Evolutionary conservation across 2,888 invertebrate genomes (phyloP), one percentile per base, ranked within the genome.

Genomic region (Andricus quercusramuli): DNA sequence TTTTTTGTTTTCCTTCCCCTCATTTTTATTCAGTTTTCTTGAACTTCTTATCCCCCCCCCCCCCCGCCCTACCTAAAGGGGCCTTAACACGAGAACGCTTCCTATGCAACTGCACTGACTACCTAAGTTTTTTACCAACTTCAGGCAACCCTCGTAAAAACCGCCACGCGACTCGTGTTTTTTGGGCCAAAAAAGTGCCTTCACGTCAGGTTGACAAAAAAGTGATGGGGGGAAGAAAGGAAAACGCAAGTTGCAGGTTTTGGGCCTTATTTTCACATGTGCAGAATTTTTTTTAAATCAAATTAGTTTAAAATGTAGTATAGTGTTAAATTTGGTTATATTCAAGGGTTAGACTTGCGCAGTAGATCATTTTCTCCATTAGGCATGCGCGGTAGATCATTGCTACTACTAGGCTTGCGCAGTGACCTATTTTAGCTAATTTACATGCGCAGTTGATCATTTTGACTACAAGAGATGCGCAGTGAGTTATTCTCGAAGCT

Each of bases 131-230:
- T 85, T 86, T 84, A 79, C 78, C 78, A 78, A 37, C 44, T 25
- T 82, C 68, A 59, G 66, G 78, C 78, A 83, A 80, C 78, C 79
- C 85, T 81, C 83, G 80, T 84, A 86, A 86, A 90, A 89, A 87
- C 85, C 84, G 90, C 90, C 90, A 91, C 90, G 90, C 90, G 90
- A 88, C 89, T 84, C 22, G 15, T 68, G 68, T 44, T 68, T 68
- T 68, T 68, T 68, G 68, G 51, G 51, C 68, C 51, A 64, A 44
- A 44, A 78, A 44, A 78, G 66, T 47, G 68, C 25, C 64, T 25
- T 29, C 29, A 17, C 6, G 64, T 29, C 64, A 64, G 64, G 64
- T 64, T 64, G 25, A 64, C 25, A 62, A 64, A 64, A 64, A 64
- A 64, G 8, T 1, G 22, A 22, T 22, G n/a, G 1, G 11, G 22